Conservation (phyloP, 1,140 invertebrate species). For the Leguminivora glycinivorella region DNA sequence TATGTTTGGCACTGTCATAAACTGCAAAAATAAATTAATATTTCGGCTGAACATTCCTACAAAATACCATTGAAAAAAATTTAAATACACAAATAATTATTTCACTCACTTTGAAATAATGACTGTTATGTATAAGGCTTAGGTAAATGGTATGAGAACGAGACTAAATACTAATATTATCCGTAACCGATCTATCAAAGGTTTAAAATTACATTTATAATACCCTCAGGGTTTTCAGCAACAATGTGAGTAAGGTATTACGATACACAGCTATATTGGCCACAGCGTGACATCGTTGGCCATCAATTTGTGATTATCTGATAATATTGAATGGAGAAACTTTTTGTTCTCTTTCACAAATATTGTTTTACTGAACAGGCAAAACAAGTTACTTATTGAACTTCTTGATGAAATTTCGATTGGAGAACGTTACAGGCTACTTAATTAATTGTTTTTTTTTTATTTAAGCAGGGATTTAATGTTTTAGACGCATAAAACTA, state of each 20-base stretch:
- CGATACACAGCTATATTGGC: constrained; percentile 42
- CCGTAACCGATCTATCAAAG: background rate
- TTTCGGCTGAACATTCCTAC: too few relatives aligned
- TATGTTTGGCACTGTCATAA: too few relatives aligned
- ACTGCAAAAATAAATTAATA: too few relatives aligned
- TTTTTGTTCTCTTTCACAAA: constrained; percentile 40
- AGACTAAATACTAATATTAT: background rate
- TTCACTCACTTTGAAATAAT: too few relatives aligned
- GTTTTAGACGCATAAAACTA: background rate
- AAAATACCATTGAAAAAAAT: too few relatives aligned
- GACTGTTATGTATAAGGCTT: too few relatives aligned
- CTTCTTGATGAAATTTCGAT: constrained; percentile 7
- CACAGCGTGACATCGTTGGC: constrained; percentile 39
- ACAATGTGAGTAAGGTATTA: background rate
- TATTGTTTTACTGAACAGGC: constrained; percentile 32
- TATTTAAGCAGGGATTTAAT: too few relatives aligned
- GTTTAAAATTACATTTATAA: too few relatives aligned
- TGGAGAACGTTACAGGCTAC: background rate
- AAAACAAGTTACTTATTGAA: constrained; percentile 24
- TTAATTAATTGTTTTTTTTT: background rate
- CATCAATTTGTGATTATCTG: constrained; percentile 61
- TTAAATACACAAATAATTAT: too few relatives aligned
- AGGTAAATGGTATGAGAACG: too few relatives aligned
- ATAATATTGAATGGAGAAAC: constrained; percentile 56
- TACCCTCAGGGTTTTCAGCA: too few relatives aligned